Evolutionary conservation across 2,888 invertebrate species (phyloP).

Genomic region (Andrena hattorfiana): DNA sequence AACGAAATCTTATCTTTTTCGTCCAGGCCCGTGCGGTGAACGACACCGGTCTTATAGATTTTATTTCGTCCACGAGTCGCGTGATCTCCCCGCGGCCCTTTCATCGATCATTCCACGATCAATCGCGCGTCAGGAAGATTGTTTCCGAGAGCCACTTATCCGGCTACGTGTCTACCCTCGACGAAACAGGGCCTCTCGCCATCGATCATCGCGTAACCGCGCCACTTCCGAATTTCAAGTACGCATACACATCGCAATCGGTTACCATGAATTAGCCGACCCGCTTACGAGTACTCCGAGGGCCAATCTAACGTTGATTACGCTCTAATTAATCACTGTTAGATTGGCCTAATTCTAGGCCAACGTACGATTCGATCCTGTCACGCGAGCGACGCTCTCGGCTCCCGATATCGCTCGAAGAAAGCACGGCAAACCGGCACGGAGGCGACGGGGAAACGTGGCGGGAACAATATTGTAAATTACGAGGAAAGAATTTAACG

Average conservation of each 20-base stretch:
- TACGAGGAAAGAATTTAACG: conserved; percentile 9
- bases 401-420: conserved; percentile 33
- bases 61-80: conserved; percentile 63
- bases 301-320: conserved; percentile 74
- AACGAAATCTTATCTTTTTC: conserved; percentile 71
- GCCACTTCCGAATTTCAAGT: conserved; percentile 71
- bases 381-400: conserved; percentile 16
- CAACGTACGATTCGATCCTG: conserved; percentile 21
- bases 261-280: conserved; percentile 71
- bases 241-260: conserved; percentile 68
- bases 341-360: conserved; percentile 59
- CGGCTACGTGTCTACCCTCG: conserved; percentile 60
- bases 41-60: conserved; percentile 49
- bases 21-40: conserved; percentile 61
- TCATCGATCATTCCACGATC: conserved; percentile 75
- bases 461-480: conserved; percentile 15
- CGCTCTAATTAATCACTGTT: conserved; percentile 72
- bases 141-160: conserved; percentile 69
- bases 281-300: conserved; percentile 65
- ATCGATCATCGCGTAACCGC: conserved; percentile 74
- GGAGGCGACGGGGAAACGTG: neutral
- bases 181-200: conserved; percentile 65
- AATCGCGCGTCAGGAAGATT: conserved; percentile 72
- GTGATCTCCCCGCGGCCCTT: conserved; percentile 51
- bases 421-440: neutral